A percentile compares a stretch with the other conserved stretches of the same genome.
Conservation (phyloP, 1,140 invertebrate species). For the Drosophila nebulosa region DNA sequence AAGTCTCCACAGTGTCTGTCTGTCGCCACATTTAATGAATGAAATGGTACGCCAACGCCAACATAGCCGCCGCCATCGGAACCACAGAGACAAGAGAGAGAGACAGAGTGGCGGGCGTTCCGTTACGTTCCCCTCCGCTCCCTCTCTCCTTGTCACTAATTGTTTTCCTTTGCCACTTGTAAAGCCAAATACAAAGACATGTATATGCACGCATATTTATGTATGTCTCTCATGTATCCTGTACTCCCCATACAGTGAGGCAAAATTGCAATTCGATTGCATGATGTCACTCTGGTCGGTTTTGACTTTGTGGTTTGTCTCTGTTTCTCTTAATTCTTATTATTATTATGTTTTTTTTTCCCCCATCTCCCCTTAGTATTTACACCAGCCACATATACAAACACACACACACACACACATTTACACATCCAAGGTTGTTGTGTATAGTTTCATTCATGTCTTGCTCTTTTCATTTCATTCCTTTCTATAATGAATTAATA, state of each 20-base stretch:
- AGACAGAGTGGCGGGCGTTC: background rate
- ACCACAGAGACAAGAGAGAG: conserved; percentile 7
- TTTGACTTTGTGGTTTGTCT: conserved; percentile 38
- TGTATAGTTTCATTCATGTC: conserved; percentile 69
- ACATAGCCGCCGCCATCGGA: background rate
- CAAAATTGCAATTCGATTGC: conserved; percentile 55
- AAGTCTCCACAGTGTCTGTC: conserved; percentile 57
- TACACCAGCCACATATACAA: conserved; percentile 28
- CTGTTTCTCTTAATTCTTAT: conserved; percentile 36
- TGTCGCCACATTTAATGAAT: conserved; percentile 76
- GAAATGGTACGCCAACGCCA: conserved; percentile 58
- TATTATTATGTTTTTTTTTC: background rate
- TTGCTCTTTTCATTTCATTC: conserved; percentile 21
- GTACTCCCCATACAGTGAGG: background rate
- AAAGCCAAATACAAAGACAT: background rate
- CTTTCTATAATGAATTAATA: conserved; percentile 48
- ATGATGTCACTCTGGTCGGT: conserved; percentile 60
- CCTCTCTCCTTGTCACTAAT: conserved; percentile 7
- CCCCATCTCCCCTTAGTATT: conserved; percentile 11
- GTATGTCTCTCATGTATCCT: background rate
- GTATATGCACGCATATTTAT: background rate
- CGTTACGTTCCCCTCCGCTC: conserved; percentile 5
- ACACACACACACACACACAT: conserved; percentile 16
- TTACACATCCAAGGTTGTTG: conserved; percentile 41
- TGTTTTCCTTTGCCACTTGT: conserved; percentile 43